Evolutionary conservation across 2,113 vertebrate genomes (phyloP), one percentile per base, ranked within the genome.

Genomic region (Microcebus ravelobensis): DNA sequence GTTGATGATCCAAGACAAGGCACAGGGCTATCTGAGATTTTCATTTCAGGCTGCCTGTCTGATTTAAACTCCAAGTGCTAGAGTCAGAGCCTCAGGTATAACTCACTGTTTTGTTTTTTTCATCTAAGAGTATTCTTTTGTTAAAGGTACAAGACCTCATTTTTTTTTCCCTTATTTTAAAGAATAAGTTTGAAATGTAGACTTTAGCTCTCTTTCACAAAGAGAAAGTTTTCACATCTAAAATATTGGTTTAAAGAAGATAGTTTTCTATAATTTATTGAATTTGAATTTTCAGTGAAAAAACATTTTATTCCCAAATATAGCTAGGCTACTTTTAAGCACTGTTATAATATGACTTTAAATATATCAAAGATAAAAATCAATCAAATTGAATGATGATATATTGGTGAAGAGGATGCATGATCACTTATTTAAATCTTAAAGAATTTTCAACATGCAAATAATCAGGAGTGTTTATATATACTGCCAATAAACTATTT

Each of bases 141-240:
- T 15, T 9, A 77, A 93, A 97, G 68, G 29, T 27, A 52, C 17
- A 93, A 45, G 3, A 34, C 1, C 3, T 90, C 42, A 34, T 80
- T 86, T 92, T 59, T 59, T 34, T 94, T 67, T 87, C 65, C 31
- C 23, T 94, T 63, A 45, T 50, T 82, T 94, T 71, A 50, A 81
- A 50, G 11, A 79, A 68, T 48, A 45, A 74, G 79, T 87, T n/a
- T 91, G 36, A 80, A 63, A 27, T 74, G 45, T 25, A 88, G 21
- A 61, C 23, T 23, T 2, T 59, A 84, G 18, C 14, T 81, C 15
- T 94, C 31, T 83, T 94, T 25, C 3, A 73, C 23, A 65, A 73
- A 20, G 12, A 91, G 55, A 80, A 93, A 73, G 48, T 18, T 3
- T 71, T 93, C 25, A 73, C 5, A 27, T 84, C 90, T 83, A 79